Evolutionary conservation across 2,888 invertebrate species (phyloP), one percentile per base, ranked within the genome.

Genomic region (Sinelater perroti): DNA sequence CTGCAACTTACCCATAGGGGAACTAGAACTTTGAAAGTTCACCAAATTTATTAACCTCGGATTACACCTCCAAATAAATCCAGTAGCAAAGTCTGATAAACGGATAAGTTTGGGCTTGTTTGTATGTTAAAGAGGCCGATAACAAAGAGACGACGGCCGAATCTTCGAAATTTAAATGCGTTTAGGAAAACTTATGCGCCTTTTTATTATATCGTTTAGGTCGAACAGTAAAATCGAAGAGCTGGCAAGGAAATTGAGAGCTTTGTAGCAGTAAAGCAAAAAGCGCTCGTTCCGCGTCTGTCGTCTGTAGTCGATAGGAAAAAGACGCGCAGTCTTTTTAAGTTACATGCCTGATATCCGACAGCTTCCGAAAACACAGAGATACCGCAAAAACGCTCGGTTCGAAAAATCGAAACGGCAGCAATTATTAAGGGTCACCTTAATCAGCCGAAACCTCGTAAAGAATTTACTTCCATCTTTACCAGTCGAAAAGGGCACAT

Each of bases 1-100:
- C 13, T 24, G 7, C 13, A 40, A 24, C 40, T 40, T 40, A 5
- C 13, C 5, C 11, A 21, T 40, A 40, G 14, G 40, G 40, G 6
- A 40, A 40, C 40, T 40, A 40, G 13, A n/a, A 40, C 24, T 11
- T 18, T 1, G 5, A 6, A 17, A 28, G 13, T n/a, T n/a, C n/a
- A n/a, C 30, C 18, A 30, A 44, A 44, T 44, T 44, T 44, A 44
- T 44, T 30, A 44, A 18, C 44, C 30, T 11, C 26, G 30, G 44
- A 44, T 44, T 30, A 44, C 17, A 44, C n/a, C 14, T 30, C 17
- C 17, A 30, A 44, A 44, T 44, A 44, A 44, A 44, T 44, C 30
- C 26, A 24, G 44, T 16, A 8, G 10, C 28, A n/a, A 30, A 24
- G 30, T 44, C 44, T n/a, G n/a, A n/a, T n/a, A n/a, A n/a, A n/a